Conservation (phyloP, 2,797 vertebrate species). For the Lagorchestes hirsutus region DNA sequence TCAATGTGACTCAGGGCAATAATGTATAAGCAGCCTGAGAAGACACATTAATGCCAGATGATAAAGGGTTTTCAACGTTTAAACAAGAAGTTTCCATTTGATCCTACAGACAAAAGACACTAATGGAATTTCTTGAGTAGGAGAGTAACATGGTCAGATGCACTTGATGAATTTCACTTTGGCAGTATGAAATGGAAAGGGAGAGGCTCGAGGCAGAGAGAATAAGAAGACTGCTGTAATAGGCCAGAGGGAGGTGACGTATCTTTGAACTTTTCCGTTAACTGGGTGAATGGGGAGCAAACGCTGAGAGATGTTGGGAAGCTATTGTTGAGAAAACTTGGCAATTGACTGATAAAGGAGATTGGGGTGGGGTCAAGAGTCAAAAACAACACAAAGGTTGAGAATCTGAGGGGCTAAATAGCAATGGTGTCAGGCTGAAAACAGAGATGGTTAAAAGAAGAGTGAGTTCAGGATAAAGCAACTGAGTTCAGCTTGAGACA, state of each 20-base stretch:
- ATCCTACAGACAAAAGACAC: neutral
- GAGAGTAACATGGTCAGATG: neutral
- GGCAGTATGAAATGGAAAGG: neutral
- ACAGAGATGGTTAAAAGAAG: neutral
- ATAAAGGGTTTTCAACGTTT: neutral
- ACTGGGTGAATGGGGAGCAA: neutral
- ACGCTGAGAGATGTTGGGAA: neutral
- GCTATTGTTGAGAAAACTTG: neutral
- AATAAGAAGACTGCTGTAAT: neutral
- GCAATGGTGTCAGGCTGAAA: neutral
- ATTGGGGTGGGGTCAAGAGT: neutral
- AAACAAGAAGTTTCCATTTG: neutral
- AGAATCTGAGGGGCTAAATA: neutral
- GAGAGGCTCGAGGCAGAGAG: neutral
- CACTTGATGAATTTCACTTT: neutral
- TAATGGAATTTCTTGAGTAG: neutral
- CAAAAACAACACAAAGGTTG: neutral
- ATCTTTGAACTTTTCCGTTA: neutral
- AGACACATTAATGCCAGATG: neutral
- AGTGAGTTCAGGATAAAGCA: neutral
- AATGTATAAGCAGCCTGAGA: neutral
- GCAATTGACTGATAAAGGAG: neutral
- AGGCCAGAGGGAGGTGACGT: neutral
- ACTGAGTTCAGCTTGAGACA: neutral
- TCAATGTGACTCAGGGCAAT: neutral